Conservation (phyloP, 2,888 invertebrate genomes). For the Lepidochitona cinerea region DNA sequence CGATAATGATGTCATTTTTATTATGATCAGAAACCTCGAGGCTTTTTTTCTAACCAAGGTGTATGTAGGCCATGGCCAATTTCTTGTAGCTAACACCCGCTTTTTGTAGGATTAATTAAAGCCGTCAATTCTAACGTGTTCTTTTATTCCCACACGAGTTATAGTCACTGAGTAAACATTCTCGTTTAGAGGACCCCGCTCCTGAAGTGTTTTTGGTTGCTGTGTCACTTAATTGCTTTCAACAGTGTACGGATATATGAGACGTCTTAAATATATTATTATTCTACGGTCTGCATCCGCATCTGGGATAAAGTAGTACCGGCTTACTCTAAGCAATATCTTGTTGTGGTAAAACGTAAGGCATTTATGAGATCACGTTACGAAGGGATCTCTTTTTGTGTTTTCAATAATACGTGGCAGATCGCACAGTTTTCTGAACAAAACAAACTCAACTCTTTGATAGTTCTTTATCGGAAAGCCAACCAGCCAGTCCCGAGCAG, state of each 20-base stretch:
- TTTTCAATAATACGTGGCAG: neutral
- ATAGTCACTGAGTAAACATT: too few species aligned
- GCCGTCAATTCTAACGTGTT: too few species aligned
- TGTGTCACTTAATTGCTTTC: neutral
- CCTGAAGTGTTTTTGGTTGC: too few species aligned
- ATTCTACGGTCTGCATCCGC: neutral
- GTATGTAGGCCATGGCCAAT: too few species aligned
- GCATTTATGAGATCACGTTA: neutral
- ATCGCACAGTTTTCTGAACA: neutral
- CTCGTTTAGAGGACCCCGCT: too few species aligned
- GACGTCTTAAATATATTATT: neutral
- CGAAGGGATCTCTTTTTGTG: neutral
- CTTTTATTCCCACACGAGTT: too few species aligned
- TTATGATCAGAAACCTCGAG: too few species aligned
- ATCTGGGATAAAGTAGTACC: neutral
- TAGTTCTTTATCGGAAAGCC: neutral
- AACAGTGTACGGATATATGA: neutral
- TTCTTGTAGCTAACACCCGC: too few species aligned
- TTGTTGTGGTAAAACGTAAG: neutral
- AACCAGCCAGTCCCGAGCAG: neutral
- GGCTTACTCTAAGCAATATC: neutral
- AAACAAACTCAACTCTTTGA: neutral
- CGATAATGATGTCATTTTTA: too few species aligned
- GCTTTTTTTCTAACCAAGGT: too few species aligned
- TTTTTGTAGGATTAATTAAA: too few species aligned